Percentiles rank a stretch among this genome's conserved stretches.
phyloP scores from a whole-genome alignment of 2,888 invertebrate species.

The Synergus laeviventris region DNA sequence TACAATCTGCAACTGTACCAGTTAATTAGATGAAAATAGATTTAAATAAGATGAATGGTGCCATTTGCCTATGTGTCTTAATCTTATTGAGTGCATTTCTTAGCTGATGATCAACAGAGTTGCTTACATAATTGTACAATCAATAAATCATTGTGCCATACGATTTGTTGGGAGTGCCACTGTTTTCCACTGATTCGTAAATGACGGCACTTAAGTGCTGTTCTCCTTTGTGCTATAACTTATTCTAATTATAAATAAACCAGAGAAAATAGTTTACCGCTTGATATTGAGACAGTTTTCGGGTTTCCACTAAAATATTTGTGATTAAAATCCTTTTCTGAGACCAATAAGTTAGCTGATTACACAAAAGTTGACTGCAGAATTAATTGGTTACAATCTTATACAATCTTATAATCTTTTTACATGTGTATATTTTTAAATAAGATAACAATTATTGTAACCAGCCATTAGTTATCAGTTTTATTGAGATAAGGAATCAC shows the following conservation, averaged over 20 bases:
- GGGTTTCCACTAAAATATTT: no score
- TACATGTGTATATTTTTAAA: not conserved
- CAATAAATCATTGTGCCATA: slow-evolving; percentile 17
- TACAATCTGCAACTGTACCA: not conserved
- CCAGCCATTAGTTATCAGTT: slow-evolving; percentile 2
- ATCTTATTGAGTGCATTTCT: not conserved
- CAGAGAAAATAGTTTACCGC: not conserved
- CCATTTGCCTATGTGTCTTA: slow-evolving; percentile 1
- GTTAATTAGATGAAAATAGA: slow-evolving; percentile 30
- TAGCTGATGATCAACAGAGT: slow-evolving; percentile 16
- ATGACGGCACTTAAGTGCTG: slow-evolving; percentile 22
- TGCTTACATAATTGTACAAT: slow-evolving; percentile 19
- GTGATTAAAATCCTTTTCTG: no score
- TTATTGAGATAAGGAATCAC: slow-evolving; percentile 19
- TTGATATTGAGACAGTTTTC: no score
- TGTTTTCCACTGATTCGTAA: slow-evolving; percentile 23
- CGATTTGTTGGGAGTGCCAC: slow-evolving; percentile 26
- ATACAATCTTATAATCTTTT: not conserved
- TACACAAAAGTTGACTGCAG: no score
- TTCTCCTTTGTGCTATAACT: slow-evolving; percentile 8
- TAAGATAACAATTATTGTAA: not conserved
- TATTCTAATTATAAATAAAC: slow-evolving; percentile 30
- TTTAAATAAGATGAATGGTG: slow-evolving; percentile 23
- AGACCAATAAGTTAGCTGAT: not conserved
- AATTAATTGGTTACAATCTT: not conserved